A percentile compares a stretch with the other conserved stretches of the same genome.
Conservation (phyloP, 92 coral and sea anemone genomes). For the Siderastrea radians region DNA sequence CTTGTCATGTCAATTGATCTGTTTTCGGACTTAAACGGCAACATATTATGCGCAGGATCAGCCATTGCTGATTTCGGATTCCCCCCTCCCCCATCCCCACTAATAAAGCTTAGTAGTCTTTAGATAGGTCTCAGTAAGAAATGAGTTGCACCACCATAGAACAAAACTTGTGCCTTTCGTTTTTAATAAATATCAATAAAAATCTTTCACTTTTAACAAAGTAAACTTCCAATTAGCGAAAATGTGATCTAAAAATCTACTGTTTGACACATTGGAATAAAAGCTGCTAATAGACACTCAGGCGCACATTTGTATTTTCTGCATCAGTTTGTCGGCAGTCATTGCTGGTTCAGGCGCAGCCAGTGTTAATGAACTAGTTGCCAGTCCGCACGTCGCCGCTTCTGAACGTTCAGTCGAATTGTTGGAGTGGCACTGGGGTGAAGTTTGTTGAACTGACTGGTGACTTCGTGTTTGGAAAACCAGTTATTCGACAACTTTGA, state of each 20-base stretch:
- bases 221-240: neutral
- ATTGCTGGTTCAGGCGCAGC: neutral
- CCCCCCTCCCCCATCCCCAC: no score
- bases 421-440: conserved; percentile 96
- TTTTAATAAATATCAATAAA: conserved; percentile 1
- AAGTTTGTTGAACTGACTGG: conserved; percentile 91
- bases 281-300: neutral
- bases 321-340: neutral
- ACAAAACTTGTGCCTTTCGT: neutral
- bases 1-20: no score
- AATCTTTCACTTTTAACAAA: neutral
- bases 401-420: conserved; percentile 89
- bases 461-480: conserved; percentile 92
- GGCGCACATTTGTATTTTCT: neutral
- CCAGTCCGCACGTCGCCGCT: conserved; percentile 91
- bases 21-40: no score
- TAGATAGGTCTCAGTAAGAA: no score
- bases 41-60: no score
- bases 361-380: conserved; percentile 53
- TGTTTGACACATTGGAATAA: neutral
- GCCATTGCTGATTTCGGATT: no score
- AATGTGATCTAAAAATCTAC: neutral
- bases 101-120: no score
- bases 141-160: no score
- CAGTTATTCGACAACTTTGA: conserved; percentile 82